A percentile compares a stretch with the other conserved stretches of the same genome.
Conservation (phyloP, 2,113 vertebrate species). For the Emydocephalus ijimae region DNA sequence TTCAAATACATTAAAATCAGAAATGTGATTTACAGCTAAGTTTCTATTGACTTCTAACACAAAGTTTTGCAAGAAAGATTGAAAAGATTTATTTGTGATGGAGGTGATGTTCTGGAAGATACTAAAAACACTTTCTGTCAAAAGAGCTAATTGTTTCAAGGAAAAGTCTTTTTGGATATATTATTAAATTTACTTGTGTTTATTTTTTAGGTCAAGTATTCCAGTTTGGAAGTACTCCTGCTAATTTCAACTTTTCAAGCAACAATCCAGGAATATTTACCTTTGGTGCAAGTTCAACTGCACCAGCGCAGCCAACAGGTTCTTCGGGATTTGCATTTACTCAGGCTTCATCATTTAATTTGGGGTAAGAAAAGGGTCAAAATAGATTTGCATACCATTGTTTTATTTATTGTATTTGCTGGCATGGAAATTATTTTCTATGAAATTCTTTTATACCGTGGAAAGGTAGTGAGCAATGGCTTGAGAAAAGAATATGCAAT, state of each 20-base stretch:
- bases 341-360: constrained; percentile 72
- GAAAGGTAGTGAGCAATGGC: not conserved
- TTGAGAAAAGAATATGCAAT: not conserved
- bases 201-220: constrained; percentile 73
- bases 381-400: not conserved
- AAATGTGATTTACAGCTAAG: not conserved
- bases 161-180: not conserved
- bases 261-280: constrained; percentile 79
- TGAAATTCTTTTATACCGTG: not conserved
- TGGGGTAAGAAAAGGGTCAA: constrained; percentile 76
- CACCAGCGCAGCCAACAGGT: constrained; percentile 67
- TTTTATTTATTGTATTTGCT: not conserved
- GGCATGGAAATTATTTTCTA: not conserved
- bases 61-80: not conserved
- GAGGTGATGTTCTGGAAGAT: not conserved
- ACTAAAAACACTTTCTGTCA: not conserved
- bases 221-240: constrained; percentile 81
- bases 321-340: constrained; percentile 77
- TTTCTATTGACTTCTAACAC: not conserved
- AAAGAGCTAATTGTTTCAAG: not conserved
- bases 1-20: not conserved
- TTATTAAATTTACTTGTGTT: not conserved
- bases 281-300: constrained; percentile 72
- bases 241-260: constrained; percentile 74
- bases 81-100: not conserved